Base-by-base conservation (phyloP, 2,888 invertebrate species). In the Drosophila tanythrix region DNA sequence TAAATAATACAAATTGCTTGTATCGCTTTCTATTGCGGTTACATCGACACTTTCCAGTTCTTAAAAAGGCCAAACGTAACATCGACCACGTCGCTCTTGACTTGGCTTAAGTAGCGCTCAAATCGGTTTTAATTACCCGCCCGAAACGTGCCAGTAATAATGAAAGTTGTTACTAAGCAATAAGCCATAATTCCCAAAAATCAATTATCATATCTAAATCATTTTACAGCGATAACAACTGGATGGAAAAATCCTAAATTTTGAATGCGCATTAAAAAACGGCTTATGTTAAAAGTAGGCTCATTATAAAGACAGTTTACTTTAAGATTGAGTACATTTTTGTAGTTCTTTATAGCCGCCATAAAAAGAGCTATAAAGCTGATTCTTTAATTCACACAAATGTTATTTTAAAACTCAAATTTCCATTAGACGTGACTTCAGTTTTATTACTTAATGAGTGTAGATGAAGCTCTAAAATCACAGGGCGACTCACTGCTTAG, bases 71-170 rank as follows among this genome's bases (percentile, higher is more conserved):
- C 46, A 33, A 36, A 15, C 21, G 13, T 43, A 36, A 21, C 38
- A 31, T 33, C 25, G 57, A 57, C 59, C 83, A 74, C 71, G 76
- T 79, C 55, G 65, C 58, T 48, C 50, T 38, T 48, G 64, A 53
- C 33, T 31, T 38, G 66, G 56, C 63, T 67, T 73, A 69, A 81
- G 48, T 65, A 59, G 33, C 29, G 63, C 68, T 56, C 33, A 36
- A 76, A 66, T 76, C 35, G 71, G 67, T 33, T 74, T 82, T 74
- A 78, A 80, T 78, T 84, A 62, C 70, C 31, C 50, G 18, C n/a
- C n/a, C 7, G 29, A 64, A 27, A 79, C 71, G 79, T 78, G 78
- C n/a, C 36, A 36, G 38, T 36, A 43, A 51, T 27, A 6, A 62
- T 38, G 64, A 79, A 78, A 78, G 78, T 71, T 71, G 48, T 18